Evolutionary conservation across 1,140 invertebrate genomes (phyloP).

Genomic region (Popillia japonica): DNA sequence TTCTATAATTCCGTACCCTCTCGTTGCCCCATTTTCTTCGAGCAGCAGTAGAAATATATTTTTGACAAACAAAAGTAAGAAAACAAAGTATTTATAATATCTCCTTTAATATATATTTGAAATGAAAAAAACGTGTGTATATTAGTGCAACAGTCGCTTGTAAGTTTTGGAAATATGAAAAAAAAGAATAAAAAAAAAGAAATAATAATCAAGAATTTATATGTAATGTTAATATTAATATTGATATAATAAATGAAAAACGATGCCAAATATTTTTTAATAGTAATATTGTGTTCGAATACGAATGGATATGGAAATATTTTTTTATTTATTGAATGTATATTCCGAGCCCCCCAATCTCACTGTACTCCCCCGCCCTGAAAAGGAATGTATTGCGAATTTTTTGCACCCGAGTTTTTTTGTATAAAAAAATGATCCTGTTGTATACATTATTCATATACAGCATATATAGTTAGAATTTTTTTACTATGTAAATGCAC

Average conservation of each 20-base stretch:
- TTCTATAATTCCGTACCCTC: not conserved
- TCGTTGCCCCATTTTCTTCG: not conserved
- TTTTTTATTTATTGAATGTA: conserved; percentile 36
- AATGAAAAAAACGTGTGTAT: conserved; percentile 30
- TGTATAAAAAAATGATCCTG: conserved; percentile 18
- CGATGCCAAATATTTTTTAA: conserved; percentile 58
- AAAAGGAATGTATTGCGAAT: conserved; percentile 10
- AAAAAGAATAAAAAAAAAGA: conserved; percentile 16
- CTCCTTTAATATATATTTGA: conserved; percentile 22
- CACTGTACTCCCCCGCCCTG: not conserved
- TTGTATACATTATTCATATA: conserved; percentile 26
- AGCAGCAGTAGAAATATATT: conserved; percentile 39
- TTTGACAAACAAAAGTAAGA: conserved; percentile 34
- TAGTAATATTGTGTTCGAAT: conserved; percentile 37
- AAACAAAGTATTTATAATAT: conserved; percentile 35
- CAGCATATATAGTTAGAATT: conserved; percentile 25
- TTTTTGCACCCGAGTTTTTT: conserved; percentile 29
- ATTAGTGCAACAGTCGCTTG: conserved; percentile 34
- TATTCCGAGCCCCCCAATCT: not conserved
- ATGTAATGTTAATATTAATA: conserved; percentile 54
- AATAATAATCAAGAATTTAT: conserved; percentile 51
- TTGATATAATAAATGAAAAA: conserved; percentile 47
- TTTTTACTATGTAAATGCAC: conserved; percentile 34
- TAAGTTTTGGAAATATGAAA: conserved; percentile 34
- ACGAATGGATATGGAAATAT: conserved; percentile 31